Percentiles rank a stretch among this genome's conserved stretches.
phyloP scores from a whole-genome alignment of 53 echinoderm and acorn worm species.

The Actinopyga echinites region DNA sequence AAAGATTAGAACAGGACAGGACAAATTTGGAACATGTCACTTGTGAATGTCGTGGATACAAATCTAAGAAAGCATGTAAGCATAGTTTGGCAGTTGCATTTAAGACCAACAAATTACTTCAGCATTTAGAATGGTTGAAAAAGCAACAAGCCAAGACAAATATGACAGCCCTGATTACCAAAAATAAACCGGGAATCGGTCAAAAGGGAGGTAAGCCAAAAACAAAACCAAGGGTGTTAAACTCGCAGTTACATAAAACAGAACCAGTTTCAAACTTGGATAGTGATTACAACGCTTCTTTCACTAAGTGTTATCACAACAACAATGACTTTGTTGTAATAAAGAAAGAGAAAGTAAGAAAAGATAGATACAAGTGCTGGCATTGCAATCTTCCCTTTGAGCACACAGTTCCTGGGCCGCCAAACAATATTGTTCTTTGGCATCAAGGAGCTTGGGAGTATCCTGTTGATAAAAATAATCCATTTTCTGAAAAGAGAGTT shows the following conservation, averaged over 20 bases:
- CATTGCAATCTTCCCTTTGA: not conserved
- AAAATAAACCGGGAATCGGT: slow-evolving; percentile 43
- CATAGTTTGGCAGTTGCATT: slow-evolving; percentile 51
- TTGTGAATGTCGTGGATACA: slow-evolving; percentile 51
- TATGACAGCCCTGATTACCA: slow-evolving; percentile 40
- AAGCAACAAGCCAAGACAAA: slow-evolving; percentile 44
- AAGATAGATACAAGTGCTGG: not conserved
- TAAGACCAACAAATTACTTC: slow-evolving; percentile 16
- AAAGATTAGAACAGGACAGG: slow-evolving; percentile 19
- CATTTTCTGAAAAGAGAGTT: not conserved
- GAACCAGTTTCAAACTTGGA: not conserved
- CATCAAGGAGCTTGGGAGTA: not conserved
- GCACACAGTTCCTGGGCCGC: not conserved
- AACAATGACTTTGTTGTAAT: not conserved
- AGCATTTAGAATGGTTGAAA: slow-evolving; percentile 45
- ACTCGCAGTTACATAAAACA: slow-evolving; percentile 6
- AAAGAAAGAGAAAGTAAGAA: not conserved
- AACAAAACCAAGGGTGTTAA: not conserved
- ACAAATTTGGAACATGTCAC: slow-evolving; percentile 33
- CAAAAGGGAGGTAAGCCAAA: slow-evolving; percentile 38
- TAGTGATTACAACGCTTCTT: slow-evolving; percentile 6
- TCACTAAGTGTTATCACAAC: not conserved
- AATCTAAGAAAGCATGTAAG: slow-evolving; percentile 40
- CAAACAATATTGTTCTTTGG: not conserved
- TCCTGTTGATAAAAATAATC: not conserved